These are phyloP conservation scores for Mixornis gularis DNA, from an alignment of 2,113 vertebrate genomes.

Conservation along the genomic window DNA sequence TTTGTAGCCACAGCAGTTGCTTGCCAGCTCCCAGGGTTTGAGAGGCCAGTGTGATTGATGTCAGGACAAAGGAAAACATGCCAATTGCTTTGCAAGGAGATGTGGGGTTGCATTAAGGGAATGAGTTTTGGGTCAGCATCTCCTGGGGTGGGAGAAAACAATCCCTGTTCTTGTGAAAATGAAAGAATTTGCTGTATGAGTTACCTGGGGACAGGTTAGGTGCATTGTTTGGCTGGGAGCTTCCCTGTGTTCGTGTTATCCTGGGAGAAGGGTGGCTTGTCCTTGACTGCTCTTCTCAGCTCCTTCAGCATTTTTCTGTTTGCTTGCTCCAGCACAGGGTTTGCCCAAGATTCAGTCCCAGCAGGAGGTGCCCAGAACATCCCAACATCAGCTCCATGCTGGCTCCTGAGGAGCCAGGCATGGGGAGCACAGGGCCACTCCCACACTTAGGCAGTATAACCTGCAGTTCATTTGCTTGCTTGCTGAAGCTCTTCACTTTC, in stretches of 20 bases:
- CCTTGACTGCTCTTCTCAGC: neutral
- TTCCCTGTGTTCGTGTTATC: accelerated
- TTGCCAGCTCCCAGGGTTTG: neutral
- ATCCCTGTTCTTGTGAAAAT: neutral
- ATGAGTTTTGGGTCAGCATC: neutral
- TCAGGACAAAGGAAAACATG: neutral
- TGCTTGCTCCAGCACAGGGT: neutral
- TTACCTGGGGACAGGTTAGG: neutral
- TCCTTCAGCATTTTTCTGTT: neutral
- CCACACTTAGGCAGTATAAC: neutral
- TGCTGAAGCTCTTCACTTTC: neutral
- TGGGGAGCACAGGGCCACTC: neutral
- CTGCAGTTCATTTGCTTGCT: neutral
- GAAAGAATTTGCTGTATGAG: neutral
- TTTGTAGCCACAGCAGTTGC: neutral
- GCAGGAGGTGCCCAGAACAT: neutral
- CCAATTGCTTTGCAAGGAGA: neutral
- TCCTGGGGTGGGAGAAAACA: neutral
- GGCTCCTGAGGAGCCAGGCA: accelerated
- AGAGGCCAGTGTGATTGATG: neutral
- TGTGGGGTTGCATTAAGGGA: neutral
- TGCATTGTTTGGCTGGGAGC: neutral
- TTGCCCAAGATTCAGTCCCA: neutral
- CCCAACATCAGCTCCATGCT: neutral
- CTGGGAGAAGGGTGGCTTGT: neutral